Percentiles rank a stretch among this genome's conserved stretches.
These are phyloP conservation scores for Oreohelix idahoensis DNA, from an alignment of 1,140 invertebrate species.

Conservation along the genomic window DNA sequence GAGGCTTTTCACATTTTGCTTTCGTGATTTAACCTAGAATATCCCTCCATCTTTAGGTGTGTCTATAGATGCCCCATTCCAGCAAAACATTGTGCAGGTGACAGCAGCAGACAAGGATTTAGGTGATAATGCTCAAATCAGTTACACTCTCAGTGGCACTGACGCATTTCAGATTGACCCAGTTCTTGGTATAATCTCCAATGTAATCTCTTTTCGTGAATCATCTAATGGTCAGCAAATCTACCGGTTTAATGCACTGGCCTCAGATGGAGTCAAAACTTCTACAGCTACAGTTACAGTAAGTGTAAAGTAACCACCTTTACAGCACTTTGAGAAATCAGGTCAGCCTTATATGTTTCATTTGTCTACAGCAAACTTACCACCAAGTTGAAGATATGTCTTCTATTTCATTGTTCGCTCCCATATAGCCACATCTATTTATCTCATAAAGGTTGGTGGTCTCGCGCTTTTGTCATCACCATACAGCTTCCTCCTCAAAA, in stretches of 20 bases:
- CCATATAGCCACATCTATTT: too few relatives aligned
- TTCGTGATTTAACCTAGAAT: too few relatives aligned
- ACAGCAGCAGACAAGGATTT: conserved; percentile 50
- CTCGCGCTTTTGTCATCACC: too few relatives aligned
- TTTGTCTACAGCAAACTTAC: too few relatives aligned
- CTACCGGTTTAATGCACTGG: neutral
- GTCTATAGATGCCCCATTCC: conserved; percentile 49
- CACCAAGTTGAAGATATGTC: too few relatives aligned
- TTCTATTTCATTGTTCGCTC: too few relatives aligned
- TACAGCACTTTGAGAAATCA: too few relatives aligned
- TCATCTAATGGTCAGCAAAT: neutral
- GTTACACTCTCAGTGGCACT: conserved; percentile 22
- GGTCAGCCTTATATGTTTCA: too few relatives aligned
- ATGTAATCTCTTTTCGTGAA: conserved; percentile 31
- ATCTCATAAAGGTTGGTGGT: too few relatives aligned
- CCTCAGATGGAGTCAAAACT: neutral
- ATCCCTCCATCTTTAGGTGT: conserved; percentile 49
- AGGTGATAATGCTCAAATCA: conserved; percentile 5
- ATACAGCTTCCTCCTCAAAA: too few relatives aligned
- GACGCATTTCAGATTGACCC: conserved; percentile 46
- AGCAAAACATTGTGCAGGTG: conserved; percentile 56
- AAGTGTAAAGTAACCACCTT: conserved; percentile 1
- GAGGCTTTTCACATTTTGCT: too few relatives aligned
- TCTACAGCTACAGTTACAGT: conserved; percentile 20
- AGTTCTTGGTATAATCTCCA: conserved; percentile 47